phyloP scores from a whole-genome alignment of 2,888 invertebrate species.

The Protula sp. region DNA sequence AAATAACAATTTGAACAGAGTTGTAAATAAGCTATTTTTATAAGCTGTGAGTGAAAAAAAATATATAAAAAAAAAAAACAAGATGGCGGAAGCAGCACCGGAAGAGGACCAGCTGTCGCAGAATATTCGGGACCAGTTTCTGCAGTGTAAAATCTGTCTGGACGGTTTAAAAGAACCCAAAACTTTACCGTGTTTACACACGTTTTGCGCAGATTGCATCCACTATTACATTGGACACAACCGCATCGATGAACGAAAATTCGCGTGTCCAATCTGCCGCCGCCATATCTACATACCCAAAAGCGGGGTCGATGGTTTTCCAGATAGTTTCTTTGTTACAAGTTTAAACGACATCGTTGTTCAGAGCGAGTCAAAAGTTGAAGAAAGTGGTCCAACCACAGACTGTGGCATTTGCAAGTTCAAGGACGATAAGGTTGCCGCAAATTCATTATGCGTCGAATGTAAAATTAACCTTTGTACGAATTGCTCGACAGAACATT shows the following conservation, averaged over 20 bases:
- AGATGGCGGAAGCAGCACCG: not conserved
- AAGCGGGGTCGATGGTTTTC: slow-evolving; percentile 21
- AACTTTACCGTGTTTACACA: slow-evolving; percentile 27
- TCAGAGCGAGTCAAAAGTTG: not conserved
- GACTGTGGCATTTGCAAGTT: slow-evolving; percentile 24
- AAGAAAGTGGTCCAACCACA: not conserved
- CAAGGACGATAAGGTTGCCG: slow-evolving; percentile 9
- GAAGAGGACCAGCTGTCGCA: slow-evolving; percentile 10
- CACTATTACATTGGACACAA: slow-evolving; percentile 20
- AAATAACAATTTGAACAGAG: too few relatives aligned
- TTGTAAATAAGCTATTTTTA: too few relatives aligned
- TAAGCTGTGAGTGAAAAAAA: too few relatives aligned
- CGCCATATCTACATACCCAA: slow-evolving; percentile 23
- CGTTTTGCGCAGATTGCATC: slow-evolving; percentile 24
- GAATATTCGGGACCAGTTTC: slow-evolving; percentile 24
- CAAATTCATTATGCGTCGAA: slow-evolving; percentile 18
- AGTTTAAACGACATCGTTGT: slow-evolving; percentile 19
- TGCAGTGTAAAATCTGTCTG: slow-evolving; percentile 25
- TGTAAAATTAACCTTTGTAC: slow-evolving; percentile 21
- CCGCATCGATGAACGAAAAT: slow-evolving; percentile 21
- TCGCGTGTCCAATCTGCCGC: slow-evolving; percentile 26
- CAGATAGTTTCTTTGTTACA: slow-evolving; percentile 25
- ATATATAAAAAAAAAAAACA: too few relatives aligned
- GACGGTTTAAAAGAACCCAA: slow-evolving; percentile 24
- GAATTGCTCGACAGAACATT: slow-evolving; percentile 14